Conservation (phyloP, 2,797 vertebrate species). For the Pipistrellus pipistrellus region DNA sequence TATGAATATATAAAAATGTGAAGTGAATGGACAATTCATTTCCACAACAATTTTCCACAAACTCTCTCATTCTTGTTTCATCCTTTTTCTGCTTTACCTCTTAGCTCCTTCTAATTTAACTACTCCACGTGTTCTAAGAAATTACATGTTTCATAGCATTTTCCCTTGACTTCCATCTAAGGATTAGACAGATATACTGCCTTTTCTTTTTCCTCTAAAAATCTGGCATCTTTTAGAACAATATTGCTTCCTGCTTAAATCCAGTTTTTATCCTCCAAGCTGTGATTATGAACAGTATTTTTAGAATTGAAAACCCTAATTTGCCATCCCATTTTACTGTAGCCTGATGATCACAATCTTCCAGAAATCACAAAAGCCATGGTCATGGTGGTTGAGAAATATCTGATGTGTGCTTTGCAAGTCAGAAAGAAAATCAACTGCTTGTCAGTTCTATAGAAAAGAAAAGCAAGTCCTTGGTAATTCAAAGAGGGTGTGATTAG, state of each 20-base stretch:
- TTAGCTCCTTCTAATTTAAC: not conserved
- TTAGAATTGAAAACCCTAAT: constrained; percentile 84
- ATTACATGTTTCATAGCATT: constrained; percentile 11
- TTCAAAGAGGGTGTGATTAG: not conserved
- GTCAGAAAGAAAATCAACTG: not conserved
- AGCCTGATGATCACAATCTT: constrained; percentile 85
- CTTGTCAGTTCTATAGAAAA: not conserved
- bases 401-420: constrained; percentile 29
- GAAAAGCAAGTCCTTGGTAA: not conserved
- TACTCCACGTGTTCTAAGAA: constrained; percentile 22
- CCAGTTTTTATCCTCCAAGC: constrained; percentile 64
- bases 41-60: not conserved
- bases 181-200: constrained; percentile 66
- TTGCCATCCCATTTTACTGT: constrained; percentile 81
- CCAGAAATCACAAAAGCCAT: constrained; percentile 54
- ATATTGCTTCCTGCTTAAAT: constrained; percentile 79
- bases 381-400: not conserved
- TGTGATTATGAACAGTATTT: constrained; percentile 87
- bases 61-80: not conserved
- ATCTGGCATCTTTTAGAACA: constrained; percentile 65
- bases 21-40: not conserved
- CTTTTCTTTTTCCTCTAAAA: constrained; percentile 68
- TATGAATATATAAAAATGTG: not conserved
- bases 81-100: not conserved
- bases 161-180: not conserved